phyloP scores from a whole-genome alignment of 2,888 invertebrate genomes.

The Microplitis deprimator region DNA sequence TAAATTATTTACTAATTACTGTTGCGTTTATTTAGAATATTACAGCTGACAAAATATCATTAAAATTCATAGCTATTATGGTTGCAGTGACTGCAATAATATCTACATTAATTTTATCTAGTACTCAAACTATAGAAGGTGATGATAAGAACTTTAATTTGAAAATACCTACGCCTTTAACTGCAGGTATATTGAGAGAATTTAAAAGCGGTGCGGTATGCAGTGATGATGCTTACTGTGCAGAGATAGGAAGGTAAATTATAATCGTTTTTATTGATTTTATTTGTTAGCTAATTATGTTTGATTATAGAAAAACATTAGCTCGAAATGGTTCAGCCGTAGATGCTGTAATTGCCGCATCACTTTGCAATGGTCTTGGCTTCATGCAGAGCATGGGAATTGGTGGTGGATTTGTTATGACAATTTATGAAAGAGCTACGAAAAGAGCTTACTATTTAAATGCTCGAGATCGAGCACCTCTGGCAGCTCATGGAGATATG shows the following conservation, averaged over 20 bases:
- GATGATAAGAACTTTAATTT: slow-evolving; percentile 73
- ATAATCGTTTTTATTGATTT: background rate
- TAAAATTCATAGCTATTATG: background rate
- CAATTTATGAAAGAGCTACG: slow-evolving; percentile 80
- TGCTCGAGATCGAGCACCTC: slow-evolving; percentile 85
- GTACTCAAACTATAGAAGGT: slow-evolving; percentile 48
- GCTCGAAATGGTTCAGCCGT: slow-evolving; percentile 83
- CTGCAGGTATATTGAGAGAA: slow-evolving; percentile 78
- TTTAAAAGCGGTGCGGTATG: slow-evolving; percentile 84
- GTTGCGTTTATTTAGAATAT: background rate
- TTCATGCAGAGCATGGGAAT: slow-evolving; percentile 90
- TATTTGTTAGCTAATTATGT: background rate
- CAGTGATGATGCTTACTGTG: slow-evolving; percentile 84
- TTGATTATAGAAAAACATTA: slow-evolving; percentile 75
- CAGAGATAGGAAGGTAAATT: slow-evolving; percentile 83
- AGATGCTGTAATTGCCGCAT: slow-evolving; percentile 86
- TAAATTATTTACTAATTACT: background rate
- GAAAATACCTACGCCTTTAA: slow-evolving; percentile 76
- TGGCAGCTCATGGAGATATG: slow-evolving; percentile 80
- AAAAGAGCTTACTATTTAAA: slow-evolving; percentile 77
- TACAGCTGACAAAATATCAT: background rate
- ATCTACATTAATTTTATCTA: background rate
- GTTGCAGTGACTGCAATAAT: background rate
- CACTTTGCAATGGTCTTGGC: slow-evolving; percentile 87
- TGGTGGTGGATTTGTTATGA: slow-evolving; percentile 91